A percentile compares a stretch with the other conserved stretches of the same genome.
phyloP scores from a whole-genome alignment of 2,888 invertebrate species.

The Watsonalla cultraria region DNA sequence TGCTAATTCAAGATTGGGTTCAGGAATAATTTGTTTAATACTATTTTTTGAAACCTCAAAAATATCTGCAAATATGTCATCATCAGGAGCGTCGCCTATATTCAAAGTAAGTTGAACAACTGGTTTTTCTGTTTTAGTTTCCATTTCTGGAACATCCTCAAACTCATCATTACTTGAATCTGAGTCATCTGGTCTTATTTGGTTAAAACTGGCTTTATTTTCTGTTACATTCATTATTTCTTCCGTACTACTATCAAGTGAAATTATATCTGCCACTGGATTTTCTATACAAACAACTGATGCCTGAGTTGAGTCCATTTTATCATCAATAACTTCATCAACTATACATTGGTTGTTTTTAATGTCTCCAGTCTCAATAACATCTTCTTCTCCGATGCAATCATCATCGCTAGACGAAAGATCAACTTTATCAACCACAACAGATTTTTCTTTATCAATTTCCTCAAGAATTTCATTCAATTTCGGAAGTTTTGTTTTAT shows the following conservation, averaged over 20 bases:
- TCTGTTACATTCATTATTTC: conserved; percentile 14
- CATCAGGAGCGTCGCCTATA: conserved; percentile 43
- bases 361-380: conserved; percentile 30
- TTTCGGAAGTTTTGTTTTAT: conserved; percentile 34
- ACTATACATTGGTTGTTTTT: conserved; percentile 14
- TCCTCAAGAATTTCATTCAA: conserved; percentile 58
- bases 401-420: conserved; percentile 64
- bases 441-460: conserved; percentile 52
- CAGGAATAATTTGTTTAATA: conserved; percentile 6
- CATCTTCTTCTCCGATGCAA: conserved; percentile 36
- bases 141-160: conserved; percentile 69
- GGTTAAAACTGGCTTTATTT: conserved; percentile 2
- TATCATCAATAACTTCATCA: conserved; percentile 14
- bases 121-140: conserved; percentile 44
- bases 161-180: conserved; percentile 73
- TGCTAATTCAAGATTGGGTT: conserved; percentile 5
- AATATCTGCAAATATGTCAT: conserved; percentile 86
- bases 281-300: conserved; percentile 51
- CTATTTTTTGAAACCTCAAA: conserved; percentile 50
- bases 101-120: conserved; percentile 66
- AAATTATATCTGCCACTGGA: conserved; percentile 37
- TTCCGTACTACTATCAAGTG: conserved; percentile 47
- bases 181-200: conserved; percentile 20
- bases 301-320: conserved; percentile 35
- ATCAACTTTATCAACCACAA: conserved; percentile 52